Evolutionary conservation across 2,113 vertebrate species (phyloP).

Genomic region (Aplodontia rufa): DNA sequence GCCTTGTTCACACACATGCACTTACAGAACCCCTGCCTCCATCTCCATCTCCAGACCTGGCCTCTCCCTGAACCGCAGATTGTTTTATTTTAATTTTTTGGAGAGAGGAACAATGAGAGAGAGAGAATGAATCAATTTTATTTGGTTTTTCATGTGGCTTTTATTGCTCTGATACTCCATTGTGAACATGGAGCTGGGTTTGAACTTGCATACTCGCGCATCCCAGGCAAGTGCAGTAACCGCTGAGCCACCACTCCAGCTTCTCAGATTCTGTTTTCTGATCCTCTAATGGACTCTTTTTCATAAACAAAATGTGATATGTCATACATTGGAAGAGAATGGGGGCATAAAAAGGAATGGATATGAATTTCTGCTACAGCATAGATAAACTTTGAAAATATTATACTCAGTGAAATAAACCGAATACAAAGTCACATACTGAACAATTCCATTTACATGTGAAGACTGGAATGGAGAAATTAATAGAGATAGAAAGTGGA

Average conservation of each 20-base stretch:
- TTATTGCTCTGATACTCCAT: too few relatives aligned
- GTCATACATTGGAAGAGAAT: not conserved
- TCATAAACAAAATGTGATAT: not conserved
- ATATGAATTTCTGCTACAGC: not conserved
- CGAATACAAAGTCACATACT: not conserved
- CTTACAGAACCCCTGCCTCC: not conserved
- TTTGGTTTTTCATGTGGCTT: too few relatives aligned
- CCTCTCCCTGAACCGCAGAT: not conserved
- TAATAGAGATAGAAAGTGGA: not conserved
- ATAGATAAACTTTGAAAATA: not conserved
- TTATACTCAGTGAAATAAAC: not conserved
- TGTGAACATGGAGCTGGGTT: too few relatives aligned
- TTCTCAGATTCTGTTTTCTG: not conserved
- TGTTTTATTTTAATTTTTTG: too few relatives aligned
- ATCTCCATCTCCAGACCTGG: not conserved
- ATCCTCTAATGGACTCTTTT: not conserved
- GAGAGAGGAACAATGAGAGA: too few relatives aligned
- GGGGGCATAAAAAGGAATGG: not conserved
- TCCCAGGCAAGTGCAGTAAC: too few relatives aligned
- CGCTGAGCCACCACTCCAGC: too few relatives aligned
- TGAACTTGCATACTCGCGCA: too few relatives aligned
- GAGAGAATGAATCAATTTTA: too few relatives aligned
- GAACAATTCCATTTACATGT: not conserved
- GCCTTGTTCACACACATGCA: not conserved
- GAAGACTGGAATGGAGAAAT: not conserved